These are phyloP conservation scores for Coregonus clupeaformis DNA, from an alignment of 2,113 vertebrate species.

Conservation along the genomic window DNA sequence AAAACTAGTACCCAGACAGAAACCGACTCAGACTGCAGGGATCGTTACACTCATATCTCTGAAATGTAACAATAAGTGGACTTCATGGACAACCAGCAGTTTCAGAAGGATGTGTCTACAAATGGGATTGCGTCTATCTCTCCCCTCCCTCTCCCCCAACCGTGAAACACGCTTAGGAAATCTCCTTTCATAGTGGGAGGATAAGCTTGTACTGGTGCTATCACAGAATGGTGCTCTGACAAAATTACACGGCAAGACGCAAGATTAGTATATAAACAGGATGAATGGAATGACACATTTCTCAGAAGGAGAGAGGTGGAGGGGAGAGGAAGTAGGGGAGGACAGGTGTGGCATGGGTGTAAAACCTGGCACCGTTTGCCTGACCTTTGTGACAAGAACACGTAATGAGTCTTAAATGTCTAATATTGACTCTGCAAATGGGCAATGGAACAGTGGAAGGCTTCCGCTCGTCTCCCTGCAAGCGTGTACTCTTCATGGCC, in stretches of 20 bases:
- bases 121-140: not conserved
- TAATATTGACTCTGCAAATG: constrained; percentile 6
- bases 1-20: no score
- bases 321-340: not conserved
- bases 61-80: no score
- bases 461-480: not conserved
- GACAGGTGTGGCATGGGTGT: not conserved
- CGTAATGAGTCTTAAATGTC: not conserved
- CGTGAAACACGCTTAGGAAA: not conserved
- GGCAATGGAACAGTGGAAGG: not conserved
- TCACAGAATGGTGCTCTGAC: not conserved
- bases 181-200: not conserved
- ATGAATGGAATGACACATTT: not conserved
- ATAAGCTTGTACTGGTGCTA: not conserved
- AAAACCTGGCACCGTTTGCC: not conserved
- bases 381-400: not conserved
- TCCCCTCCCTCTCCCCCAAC: not conserved
- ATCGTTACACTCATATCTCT: no score
- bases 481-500: not conserved
- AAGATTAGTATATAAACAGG: not conserved
- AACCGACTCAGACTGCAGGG: no score
- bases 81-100: not conserved
- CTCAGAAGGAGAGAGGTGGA: not conserved
- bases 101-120: not conserved
- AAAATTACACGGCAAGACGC: not conserved